Evolutionary conservation across 2,113 vertebrate species (phyloP).

Genomic region (Petroica traversi): DNA sequence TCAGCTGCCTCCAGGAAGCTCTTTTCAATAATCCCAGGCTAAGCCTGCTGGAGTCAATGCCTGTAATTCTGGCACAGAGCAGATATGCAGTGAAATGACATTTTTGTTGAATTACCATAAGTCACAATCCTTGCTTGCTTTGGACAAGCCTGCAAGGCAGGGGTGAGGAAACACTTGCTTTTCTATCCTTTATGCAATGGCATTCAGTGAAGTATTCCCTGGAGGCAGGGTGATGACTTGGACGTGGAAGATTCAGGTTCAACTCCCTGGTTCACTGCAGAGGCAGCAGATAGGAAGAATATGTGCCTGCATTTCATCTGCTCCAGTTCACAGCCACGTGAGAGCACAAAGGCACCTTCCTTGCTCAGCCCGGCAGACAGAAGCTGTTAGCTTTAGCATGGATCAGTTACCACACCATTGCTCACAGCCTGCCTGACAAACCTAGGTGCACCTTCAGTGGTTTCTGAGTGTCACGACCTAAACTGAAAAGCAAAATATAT

Average conservation of each 20-base stretch:
- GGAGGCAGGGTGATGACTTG: neutral
- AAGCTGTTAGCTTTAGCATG: neutral
- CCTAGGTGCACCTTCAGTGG: neutral
- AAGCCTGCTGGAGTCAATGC: neutral
- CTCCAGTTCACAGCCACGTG: neutral
- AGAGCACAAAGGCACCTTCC: neutral
- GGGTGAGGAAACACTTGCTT: neutral
- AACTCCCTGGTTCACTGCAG: neutral
- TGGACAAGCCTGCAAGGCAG: neutral
- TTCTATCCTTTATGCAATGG: neutral
- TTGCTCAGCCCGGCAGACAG: neutral
- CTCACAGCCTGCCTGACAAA: neutral
- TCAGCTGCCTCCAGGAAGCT: neutral
- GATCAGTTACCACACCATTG: neutral
- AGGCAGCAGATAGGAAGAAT: constrained; percentile 1
- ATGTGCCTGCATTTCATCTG: neutral
- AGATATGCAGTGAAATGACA: neutral
- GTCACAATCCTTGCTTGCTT: neutral
- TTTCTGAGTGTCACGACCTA: neutral
- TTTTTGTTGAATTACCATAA: neutral
- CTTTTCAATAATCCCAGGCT: neutral
- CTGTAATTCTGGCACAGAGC: neutral
- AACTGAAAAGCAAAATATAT: constrained; percentile 18
- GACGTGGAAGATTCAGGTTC: neutral
- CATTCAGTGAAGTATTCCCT: neutral